phyloP scores from a whole-genome alignment of 2,888 invertebrate genomes.

The Tuta absoluta region DNA sequence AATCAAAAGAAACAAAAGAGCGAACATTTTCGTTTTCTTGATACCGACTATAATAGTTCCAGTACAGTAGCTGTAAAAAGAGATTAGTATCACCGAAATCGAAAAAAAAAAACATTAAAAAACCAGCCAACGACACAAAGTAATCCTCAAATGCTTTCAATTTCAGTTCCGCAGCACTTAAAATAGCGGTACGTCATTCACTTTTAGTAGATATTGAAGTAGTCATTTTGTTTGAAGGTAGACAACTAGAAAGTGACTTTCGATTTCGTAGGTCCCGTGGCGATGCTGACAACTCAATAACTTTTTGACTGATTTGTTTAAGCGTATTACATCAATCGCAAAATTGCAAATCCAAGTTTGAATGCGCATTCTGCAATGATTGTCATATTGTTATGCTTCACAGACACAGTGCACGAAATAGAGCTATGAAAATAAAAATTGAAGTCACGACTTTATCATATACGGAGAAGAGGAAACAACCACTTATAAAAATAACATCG shows the following conservation, averaged over 20 bases:
- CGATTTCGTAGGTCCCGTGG: background rate
- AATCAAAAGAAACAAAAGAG: too few species aligned
- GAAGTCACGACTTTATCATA: too few species aligned
- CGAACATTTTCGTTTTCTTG: too few species aligned
- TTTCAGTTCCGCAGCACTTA: constrained; percentile 6
- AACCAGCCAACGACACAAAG: background rate
- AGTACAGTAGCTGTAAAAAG: too few species aligned
- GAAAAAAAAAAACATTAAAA: too few species aligned
- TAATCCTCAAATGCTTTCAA: background rate
- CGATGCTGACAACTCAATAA: background rate
- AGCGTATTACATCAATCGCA: background rate
- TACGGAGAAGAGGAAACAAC: too few species aligned
- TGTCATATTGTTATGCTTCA: background rate
- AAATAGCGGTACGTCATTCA: background rate
- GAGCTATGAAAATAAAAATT: too few species aligned
- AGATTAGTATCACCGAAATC: background rate
- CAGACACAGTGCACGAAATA: background rate
- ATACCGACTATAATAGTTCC: too few species aligned
- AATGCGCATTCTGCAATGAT: background rate
- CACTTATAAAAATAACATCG: too few species aligned
- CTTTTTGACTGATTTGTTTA: background rate
- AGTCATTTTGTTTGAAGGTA: background rate
- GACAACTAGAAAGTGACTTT: constrained; percentile 6
- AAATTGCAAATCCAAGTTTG: too few species aligned
- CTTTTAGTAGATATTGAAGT: background rate